Evolutionary conservation across 2,797 vertebrate species (phyloP).

Genomic region (Macropodus opercularis): DNA sequence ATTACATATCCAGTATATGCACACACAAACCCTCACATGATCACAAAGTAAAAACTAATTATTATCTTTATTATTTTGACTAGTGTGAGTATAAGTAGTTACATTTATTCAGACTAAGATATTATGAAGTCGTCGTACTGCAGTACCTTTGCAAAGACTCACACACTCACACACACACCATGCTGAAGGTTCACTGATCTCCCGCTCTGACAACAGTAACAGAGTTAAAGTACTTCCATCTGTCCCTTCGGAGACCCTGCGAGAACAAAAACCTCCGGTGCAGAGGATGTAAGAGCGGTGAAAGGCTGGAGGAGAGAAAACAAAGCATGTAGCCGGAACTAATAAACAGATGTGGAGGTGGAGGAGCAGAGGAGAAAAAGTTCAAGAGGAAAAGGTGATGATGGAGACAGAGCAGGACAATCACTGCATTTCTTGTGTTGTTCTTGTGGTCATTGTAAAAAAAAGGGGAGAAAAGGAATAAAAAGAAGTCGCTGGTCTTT

Average conservation of each 20-base stretch:
- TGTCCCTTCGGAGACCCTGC: constrained; percentile 48
- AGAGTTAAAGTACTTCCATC: constrained; percentile 54
- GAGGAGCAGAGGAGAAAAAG: constrained; percentile 3
- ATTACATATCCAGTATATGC: neutral
- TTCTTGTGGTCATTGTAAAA: constrained; percentile 41
- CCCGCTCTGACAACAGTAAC: constrained; percentile 43
- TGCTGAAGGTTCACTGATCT: constrained; percentile 53
- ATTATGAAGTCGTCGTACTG: constrained; percentile 19
- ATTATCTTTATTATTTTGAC: neutral
- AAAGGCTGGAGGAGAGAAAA: constrained; percentile 37
- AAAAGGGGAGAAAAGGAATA: constrained; percentile 33
- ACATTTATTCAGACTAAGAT: constrained; percentile 2
- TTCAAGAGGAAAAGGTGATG: neutral
- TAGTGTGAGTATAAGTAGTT: constrained; percentile 5
- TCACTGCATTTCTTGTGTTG: constrained; percentile 23
- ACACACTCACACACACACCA: neutral
- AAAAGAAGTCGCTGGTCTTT: constrained; percentile 43
- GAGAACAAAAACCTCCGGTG: constrained; percentile 61
- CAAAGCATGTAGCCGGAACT: constrained; percentile 56
- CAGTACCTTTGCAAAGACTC: constrained; percentile 15
- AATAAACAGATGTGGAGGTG: constrained; percentile 49
- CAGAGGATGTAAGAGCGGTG: constrained; percentile 33
- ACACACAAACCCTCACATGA: neutral
- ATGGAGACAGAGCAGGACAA: constrained; percentile 22
- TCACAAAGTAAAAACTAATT: neutral